A percentile compares a stretch with the other conserved stretches of the same genome.
These are phyloP conservation scores for Cardinalis cardinalis DNA, from an alignment of 2,113 vertebrate species.

Conservation along the genomic window DNA sequence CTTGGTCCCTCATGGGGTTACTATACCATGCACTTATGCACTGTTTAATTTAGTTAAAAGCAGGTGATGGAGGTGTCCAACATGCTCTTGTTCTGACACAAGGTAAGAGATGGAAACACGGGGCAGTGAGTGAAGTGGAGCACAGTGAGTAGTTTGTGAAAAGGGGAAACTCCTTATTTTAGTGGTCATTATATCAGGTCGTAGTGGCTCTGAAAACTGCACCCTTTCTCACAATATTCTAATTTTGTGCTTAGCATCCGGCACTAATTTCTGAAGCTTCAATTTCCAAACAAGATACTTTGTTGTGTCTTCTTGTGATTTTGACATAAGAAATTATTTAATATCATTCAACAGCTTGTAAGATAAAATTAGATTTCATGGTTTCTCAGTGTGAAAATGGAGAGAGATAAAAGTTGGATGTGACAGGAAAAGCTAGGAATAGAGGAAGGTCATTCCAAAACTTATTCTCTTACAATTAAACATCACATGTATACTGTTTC, in stretches of 20 bases:
- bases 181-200: neutral
- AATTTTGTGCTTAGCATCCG: neutral
- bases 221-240: neutral
- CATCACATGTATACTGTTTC: neutral
- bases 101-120: neutral
- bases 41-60: neutral
- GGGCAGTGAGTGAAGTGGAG: neutral
- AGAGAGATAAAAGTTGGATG: neutral
- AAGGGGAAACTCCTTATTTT: neutral
- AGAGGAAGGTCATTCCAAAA: neutral
- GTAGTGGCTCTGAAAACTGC: neutral
- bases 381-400: neutral
- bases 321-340: neutral
- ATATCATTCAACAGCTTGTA: neutral
- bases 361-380: slow-evolving; percentile 21
- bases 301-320: neutral
- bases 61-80: neutral
- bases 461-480: neutral
- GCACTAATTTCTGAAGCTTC: neutral
- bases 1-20: neutral
- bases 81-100: neutral
- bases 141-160: neutral
- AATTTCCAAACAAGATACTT: neutral
- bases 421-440: neutral
- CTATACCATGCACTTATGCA: neutral